These are phyloP conservation scores for Oreonectes daqikongensis DNA, from an alignment of 2,797 vertebrate genomes.

Conservation along the genomic window DNA sequence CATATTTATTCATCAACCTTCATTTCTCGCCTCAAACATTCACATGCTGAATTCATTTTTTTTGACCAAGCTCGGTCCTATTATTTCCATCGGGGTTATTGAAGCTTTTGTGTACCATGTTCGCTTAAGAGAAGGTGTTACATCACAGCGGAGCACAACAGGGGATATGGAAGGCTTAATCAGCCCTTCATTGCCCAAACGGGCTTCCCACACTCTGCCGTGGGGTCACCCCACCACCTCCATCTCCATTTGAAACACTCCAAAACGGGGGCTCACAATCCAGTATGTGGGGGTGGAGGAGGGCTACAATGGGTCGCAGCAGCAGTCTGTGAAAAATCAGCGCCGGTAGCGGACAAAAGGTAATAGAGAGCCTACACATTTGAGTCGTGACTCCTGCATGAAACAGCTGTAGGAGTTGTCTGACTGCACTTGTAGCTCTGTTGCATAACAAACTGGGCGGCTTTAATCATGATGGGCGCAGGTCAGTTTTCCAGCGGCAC, in stretches of 20 bases:
- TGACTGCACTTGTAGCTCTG: constrained; percentile 62
- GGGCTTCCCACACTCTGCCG: constrained; percentile 49
- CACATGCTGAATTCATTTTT: constrained; percentile 62
- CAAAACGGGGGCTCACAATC: constrained; percentile 58
- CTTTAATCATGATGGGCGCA: constrained; percentile 60
- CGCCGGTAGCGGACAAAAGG: constrained; percentile 54
- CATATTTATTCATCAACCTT: constrained; percentile 79
- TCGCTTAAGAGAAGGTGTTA: constrained; percentile 51
- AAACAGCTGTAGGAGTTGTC: constrained; percentile 66
- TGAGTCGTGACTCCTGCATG: constrained; percentile 78
- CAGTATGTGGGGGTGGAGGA: constrained; percentile 51
- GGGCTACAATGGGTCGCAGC: constrained; percentile 53
- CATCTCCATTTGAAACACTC: constrained; percentile 60
- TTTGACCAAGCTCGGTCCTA: constrained; percentile 40
- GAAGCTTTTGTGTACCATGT: constrained; percentile 45
- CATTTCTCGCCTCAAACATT: constrained; percentile 62
- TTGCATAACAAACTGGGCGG: constrained; percentile 62
- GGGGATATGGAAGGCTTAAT: constrained; percentile 49
- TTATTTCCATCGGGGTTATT: constrained; percentile 47
- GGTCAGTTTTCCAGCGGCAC: constrained; percentile 58
- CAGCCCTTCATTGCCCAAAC: constrained; percentile 52
- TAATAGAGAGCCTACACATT: constrained; percentile 68
- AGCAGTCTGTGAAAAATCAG: constrained; percentile 50
- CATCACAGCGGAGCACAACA: constrained; percentile 53
- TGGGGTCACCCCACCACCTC: constrained; percentile 55